Evolutionary conservation across 2,113 vertebrate genomes (phyloP).

Genomic region (Carollia perspicillata): DNA sequence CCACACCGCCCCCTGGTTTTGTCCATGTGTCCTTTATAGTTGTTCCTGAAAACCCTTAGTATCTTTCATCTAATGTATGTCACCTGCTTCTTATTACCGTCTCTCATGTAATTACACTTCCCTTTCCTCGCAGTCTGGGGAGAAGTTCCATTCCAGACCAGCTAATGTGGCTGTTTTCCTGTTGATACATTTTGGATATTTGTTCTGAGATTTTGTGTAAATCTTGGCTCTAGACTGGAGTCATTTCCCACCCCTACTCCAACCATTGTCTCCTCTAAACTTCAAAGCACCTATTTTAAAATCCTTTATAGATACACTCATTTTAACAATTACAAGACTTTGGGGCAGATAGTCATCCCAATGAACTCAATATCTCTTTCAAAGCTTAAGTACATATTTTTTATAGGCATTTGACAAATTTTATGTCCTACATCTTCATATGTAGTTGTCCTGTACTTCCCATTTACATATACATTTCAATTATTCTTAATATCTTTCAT

Average conservation of each 20-base stretch:
- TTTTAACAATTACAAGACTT: not conserved
- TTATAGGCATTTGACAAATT: not conserved
- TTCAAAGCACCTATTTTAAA: not conserved
- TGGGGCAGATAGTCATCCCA: not conserved
- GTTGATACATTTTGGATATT: not conserved
- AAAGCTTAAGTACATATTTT: not conserved
- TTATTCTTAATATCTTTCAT: not conserved
- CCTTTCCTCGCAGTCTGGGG: not conserved
- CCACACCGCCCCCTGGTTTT: no score
- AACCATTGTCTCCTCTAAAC: not conserved
- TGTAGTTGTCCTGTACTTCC: not conserved
- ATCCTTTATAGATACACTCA: rapidly evolving
- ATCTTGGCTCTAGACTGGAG: not conserved
- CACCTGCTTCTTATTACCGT: not conserved
- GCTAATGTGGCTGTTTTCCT: not conserved
- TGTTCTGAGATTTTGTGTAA: not conserved
- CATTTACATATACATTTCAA: not conserved
- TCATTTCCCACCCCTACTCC: not conserved
- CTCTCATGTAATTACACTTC: not conserved
- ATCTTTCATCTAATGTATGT: not conserved
- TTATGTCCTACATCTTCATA: not conserved
- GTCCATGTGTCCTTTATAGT: no score
- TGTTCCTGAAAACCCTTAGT: not conserved
- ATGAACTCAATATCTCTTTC: not conserved
- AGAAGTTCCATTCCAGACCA: not conserved